phyloP scores from a whole-genome alignment of 2,113 vertebrate genomes.

The Osmerus eperlanus region DNA sequence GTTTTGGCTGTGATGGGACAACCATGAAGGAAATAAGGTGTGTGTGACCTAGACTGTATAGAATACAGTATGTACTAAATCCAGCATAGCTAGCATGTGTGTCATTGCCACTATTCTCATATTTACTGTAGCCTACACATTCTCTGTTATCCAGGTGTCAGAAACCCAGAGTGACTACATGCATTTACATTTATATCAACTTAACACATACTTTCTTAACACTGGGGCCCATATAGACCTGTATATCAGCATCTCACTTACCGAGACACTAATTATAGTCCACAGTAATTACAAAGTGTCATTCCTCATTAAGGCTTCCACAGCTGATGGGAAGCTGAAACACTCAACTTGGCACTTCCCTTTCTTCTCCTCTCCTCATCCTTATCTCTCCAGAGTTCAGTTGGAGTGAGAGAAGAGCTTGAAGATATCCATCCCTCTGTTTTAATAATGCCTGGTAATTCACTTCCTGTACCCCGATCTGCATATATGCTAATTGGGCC shows the following conservation, averaged over 20 bases:
- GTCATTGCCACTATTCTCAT: too few species aligned
- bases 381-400: conserved; percentile 29
- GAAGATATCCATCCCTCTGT: conserved; percentile 16
- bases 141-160: too few species aligned
- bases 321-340: conserved; percentile 52
- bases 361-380: conserved; percentile 11
- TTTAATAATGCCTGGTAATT: conserved; percentile 45
- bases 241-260: conserved; percentile 53
- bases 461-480: conserved; percentile 38
- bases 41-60: too few species aligned
- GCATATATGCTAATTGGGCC: conserved; percentile 44
- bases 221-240: conserved; percentile 29
- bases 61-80: too few species aligned
- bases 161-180: too few species aligned
- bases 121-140: too few species aligned
- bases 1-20: too few species aligned
- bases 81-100: too few species aligned
- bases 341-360: conserved; percentile 34
- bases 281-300: conserved; percentile 68
- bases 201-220: background rate
- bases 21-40: too few species aligned
- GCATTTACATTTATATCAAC: too few species aligned
- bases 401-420: conserved; percentile 31
- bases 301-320: conserved; percentile 62
- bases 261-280: conserved; percentile 60